phyloP scores from a whole-genome alignment of 2,113 vertebrate species.

The Elaphurus davidianus region DNA sequence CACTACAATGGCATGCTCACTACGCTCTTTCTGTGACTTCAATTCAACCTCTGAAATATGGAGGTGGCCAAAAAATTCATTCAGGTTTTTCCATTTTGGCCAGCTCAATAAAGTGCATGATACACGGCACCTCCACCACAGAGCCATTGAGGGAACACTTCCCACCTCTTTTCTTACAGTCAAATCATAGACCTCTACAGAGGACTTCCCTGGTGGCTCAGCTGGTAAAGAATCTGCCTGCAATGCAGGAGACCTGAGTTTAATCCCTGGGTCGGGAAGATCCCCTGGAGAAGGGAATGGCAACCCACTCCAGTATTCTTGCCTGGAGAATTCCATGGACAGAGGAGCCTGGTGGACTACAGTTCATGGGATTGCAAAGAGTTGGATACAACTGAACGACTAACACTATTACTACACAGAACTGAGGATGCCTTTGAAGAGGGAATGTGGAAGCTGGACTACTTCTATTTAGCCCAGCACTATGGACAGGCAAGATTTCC shows the following conservation, averaged over 20 bases:
- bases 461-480: neutral
- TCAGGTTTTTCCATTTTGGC: neutral
- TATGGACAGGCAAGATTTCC: neutral
- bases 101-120: neutral
- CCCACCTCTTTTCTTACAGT: neutral
- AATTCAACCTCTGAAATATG: neutral
- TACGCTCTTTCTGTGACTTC: neutral
- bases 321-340: neutral
- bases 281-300: neutral
- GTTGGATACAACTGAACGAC: rapidly evolving
- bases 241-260: neutral
- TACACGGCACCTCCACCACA: neutral
- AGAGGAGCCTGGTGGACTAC: neutral
- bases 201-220: neutral
- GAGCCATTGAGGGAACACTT: rapidly evolving
- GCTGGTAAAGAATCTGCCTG: neutral
- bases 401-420: neutral
- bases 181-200: neutral
- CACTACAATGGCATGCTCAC: neutral
- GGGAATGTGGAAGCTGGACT: neutral
- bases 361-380: neutral
- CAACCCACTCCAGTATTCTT: neutral
- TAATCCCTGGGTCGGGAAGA: neutral
- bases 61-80: neutral
- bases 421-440: neutral